Evolutionary conservation across 1,140 invertebrate species (phyloP).

Genomic region (Aphelenchoides avenae): DNA sequence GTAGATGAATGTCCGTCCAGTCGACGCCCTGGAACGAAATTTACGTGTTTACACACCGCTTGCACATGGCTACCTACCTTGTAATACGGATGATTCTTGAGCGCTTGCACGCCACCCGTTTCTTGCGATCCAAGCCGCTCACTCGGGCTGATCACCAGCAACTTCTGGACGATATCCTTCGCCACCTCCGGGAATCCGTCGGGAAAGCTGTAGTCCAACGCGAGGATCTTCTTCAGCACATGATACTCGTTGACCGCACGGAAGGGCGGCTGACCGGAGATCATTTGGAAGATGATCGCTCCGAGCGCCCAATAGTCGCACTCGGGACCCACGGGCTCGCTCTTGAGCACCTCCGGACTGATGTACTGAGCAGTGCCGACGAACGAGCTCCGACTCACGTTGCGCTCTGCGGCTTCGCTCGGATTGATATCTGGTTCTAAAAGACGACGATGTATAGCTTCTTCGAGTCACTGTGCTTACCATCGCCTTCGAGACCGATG

Average conservation of each 20-base stretch:
- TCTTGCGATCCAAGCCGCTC: slow-evolving; percentile 37
- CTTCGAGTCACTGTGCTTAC: background rate
- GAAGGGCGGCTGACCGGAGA: slow-evolving; percentile 85
- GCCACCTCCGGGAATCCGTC: slow-evolving; percentile 78
- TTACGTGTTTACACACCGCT: background rate
- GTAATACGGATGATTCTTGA: slow-evolving; percentile 43
- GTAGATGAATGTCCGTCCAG: slow-evolving; percentile 74
- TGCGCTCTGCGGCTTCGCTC: background rate
- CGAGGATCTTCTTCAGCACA: slow-evolving; percentile 91
- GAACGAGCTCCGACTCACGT: slow-evolving; percentile 71
- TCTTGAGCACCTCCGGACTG: slow-evolving; percentile 65
- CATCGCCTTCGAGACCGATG: slow-evolving; percentile 27
- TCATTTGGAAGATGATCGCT: slow-evolving; percentile 95
- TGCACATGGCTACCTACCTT: slow-evolving; percentile 60
- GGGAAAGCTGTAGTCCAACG: slow-evolving; percentile 84
- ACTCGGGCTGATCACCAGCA: slow-evolving; percentile 68
- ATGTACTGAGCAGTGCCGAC: slow-evolving; percentile 99
- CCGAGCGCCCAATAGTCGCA: slow-evolving; percentile 85
- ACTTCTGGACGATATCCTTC: slow-evolving; percentile 78
- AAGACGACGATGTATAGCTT: background rate
- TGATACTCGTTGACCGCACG: slow-evolving; percentile 86
- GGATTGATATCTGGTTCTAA: background rate
- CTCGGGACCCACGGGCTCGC: slow-evolving; percentile 45
- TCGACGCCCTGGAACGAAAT: slow-evolving; percentile 73
- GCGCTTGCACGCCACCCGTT: slow-evolving; percentile 30